Conservation (phyloP, 2,113 vertebrate genomes). For the Vombatus ursinus region DNA sequence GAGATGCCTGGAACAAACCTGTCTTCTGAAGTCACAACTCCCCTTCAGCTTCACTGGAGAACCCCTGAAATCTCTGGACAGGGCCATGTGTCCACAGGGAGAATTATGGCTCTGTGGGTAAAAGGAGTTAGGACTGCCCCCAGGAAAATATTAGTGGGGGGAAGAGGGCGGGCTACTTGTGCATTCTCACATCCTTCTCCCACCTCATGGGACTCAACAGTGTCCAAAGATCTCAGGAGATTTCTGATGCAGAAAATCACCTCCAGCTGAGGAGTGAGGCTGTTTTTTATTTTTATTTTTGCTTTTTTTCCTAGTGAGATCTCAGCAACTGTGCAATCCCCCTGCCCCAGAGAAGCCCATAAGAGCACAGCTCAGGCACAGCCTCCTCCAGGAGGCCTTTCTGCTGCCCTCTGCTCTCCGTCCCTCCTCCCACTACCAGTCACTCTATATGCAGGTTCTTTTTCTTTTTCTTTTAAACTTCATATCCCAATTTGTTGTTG, state of each 20-base stretch:
- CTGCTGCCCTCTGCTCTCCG: slow-evolving; percentile 11
- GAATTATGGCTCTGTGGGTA: slow-evolving; percentile 3
- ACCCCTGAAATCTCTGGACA: slow-evolving; percentile 28
- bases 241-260: slow-evolving; percentile 1
- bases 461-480: too few species aligned
- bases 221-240: background rate
- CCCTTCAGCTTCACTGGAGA: slow-evolving; percentile 12
- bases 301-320: background rate
- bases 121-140: background rate
- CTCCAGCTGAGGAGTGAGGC: background rate
- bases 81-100: slow-evolving; percentile 17
- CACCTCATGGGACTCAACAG: background rate
- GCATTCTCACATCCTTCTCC: background rate
- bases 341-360: slow-evolving; percentile 42
- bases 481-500: too few species aligned
- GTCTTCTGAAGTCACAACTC: slow-evolving; percentile 65
- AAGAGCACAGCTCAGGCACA: slow-evolving; percentile 4
- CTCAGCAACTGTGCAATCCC: slow-evolving; percentile 37
- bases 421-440: background rate
- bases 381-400: background rate
- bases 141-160: background rate
- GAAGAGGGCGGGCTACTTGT: background rate
- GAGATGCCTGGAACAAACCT: slow-evolving; percentile 53
- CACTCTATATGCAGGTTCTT: background rate
- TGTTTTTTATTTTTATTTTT: background rate